phyloP scores from a whole-genome alignment of 1,140 invertebrate genomes.

The Hirudo medicinalis region DNA sequence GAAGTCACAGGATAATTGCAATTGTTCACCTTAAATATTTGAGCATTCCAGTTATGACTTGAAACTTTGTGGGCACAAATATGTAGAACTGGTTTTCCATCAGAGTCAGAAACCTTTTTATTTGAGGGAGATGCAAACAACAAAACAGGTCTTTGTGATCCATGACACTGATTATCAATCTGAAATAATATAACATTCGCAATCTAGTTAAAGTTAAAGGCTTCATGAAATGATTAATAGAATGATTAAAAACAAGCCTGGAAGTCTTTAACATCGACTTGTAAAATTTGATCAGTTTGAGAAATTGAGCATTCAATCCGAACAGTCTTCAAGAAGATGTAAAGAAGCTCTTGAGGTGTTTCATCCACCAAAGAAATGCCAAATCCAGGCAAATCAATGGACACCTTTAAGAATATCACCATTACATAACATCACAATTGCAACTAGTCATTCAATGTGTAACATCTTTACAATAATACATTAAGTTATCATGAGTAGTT shows the following conservation, averaged over 20 bases:
- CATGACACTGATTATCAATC: constrained; percentile 73
- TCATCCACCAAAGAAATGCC: constrained; percentile 67
- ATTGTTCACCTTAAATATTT: constrained; percentile 53
- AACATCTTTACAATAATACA: too few relatives aligned
- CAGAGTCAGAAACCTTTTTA: constrained; percentile 27
- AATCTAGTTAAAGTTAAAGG: background rate
- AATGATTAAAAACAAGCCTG: constrained; percentile 16
- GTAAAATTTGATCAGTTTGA: constrained; percentile 11
- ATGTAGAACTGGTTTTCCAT: constrained; percentile 40
- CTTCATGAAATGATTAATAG: background rate
- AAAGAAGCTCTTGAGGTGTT: constrained; percentile 65
- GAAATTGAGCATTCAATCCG: constrained; percentile 18
- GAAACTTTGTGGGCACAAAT: constrained; percentile 46
- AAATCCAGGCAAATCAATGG: constrained; percentile 53
- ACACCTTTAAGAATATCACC: constrained; percentile 40
- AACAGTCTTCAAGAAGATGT: constrained; percentile 47
- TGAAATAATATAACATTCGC: constrained; percentile 23
- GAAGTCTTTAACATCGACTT: constrained; percentile 15
- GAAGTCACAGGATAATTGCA: background rate
- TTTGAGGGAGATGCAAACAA: constrained; percentile 51
- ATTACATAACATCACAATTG: background rate
- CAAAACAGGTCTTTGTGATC: constrained; percentile 66
- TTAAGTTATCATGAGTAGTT: too few relatives aligned
- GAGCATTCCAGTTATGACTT: constrained; percentile 58
- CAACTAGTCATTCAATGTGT: too few relatives aligned